Conservation (phyloP, 2,797 vertebrate species). For the Gymnodraco acuticeps region DNA sequence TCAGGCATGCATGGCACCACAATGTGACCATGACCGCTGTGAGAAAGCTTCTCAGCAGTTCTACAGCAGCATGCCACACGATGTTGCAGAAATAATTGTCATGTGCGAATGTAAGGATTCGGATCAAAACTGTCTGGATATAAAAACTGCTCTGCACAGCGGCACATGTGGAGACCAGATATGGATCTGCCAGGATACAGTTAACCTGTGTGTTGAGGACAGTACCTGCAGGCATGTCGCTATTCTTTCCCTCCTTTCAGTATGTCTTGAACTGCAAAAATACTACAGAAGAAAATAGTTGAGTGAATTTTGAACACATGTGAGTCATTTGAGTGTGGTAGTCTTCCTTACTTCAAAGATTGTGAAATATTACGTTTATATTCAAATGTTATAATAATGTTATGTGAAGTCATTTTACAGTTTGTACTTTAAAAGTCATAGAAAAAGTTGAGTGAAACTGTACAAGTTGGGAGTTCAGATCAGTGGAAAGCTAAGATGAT, state of each 20-base stretch:
- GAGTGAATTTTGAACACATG: neutral
- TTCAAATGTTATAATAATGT: no score
- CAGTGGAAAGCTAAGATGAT: no score
- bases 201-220: slow-evolving; percentile 61
- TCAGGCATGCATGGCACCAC: slow-evolving; percentile 81
- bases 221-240: slow-evolving; percentile 68
- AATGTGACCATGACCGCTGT: slow-evolving; percentile 84
- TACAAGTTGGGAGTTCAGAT: no score
- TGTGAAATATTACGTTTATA: no score
- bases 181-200: slow-evolving; percentile 66
- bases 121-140: slow-evolving; percentile 85
- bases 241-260: neutral
- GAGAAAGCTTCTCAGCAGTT: slow-evolving; percentile 82
- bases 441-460: no score
- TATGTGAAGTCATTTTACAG: no score
- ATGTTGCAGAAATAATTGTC: slow-evolving; percentile 87
- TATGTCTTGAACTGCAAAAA: neutral
- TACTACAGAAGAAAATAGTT: no score
- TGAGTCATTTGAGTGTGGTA: neutral
- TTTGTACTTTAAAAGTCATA: no score
- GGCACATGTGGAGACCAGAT: slow-evolving; percentile 79
- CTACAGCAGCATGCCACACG: slow-evolving; percentile 86
- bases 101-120: slow-evolving; percentile 88
- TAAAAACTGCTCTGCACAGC: slow-evolving; percentile 86
- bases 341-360: neutral